Evolutionary conservation across 2,888 invertebrate species (phyloP), one percentile per base, ranked within the genome.

Genomic region (Sphecodes monilicornis): DNA sequence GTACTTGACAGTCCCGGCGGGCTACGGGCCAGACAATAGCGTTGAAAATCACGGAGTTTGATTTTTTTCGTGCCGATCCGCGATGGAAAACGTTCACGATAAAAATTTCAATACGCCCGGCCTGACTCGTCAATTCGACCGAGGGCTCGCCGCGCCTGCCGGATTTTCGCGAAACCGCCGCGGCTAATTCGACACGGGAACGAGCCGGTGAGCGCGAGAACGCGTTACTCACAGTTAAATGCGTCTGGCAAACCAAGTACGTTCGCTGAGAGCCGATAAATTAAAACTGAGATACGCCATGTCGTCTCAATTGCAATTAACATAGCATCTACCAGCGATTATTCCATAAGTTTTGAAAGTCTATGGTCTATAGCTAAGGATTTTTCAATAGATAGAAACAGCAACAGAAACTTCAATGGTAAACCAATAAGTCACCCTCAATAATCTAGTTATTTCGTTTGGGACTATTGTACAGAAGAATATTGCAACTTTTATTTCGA

Each of bases 191-290:
- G 79, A 64, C 64, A 36, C 32, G 29, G 0, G 32, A 22, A 22
- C 22, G 41, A 22, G 32, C 26, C 16, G 18, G 8, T 41, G 4
- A 46, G 46, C 18, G 50, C 43, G 16, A 16, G 41, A 76, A 54
- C 75, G 81, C 77, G 76, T 77, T 76, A 68, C 69, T 82, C 85
- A 71, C 83, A 80, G 86, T 86, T 88, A 86, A 86, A 82, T 80
- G 70, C 41, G 39, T 60, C 70, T n/a, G 46, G 46, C 57, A 75
- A 81, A 86, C 84, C 82, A 89, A 84, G 85, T 82, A 76, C 87
- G 74, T 57, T 66, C 32, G 32, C 75, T 26, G 57, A 66, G 29
- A 26, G 68, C 71, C 71, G 74, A 88, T 86, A 86, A 88, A 89
- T 89, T 84, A 68, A 76, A 80, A 43, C 60, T 5, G 66, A 75